Conservation (phyloP, 2,113 vertebrate species). For the Microcebus ravelobensis region DNA sequence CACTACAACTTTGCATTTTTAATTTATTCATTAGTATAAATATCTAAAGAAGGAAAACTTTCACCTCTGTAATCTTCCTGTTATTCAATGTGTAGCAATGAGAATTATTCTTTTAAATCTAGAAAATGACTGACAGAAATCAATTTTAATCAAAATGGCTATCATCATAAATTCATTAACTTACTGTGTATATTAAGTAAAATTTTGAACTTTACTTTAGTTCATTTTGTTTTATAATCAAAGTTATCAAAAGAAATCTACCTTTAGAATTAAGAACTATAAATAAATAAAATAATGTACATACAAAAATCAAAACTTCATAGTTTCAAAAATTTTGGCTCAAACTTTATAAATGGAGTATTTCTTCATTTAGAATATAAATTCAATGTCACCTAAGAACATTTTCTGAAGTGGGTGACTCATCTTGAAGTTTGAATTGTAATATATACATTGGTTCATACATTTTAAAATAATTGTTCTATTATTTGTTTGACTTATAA, state of each 20-base stretch:
- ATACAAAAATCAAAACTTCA: neutral
- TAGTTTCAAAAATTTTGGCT: neutral
- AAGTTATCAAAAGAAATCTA: neutral
- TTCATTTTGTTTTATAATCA: slow-evolving; percentile 35
- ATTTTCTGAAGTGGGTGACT: neutral
- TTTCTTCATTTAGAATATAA: neutral
- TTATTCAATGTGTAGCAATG: neutral
- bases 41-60: neutral
- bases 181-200: neutral
- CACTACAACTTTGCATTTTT: neutral
- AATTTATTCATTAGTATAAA: neutral
- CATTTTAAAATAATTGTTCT: neutral
- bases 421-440: slow-evolving; percentile 16
- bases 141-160: neutral
- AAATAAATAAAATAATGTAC: neutral
- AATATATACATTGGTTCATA: neutral
- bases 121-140: neutral
- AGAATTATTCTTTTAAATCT: neutral
- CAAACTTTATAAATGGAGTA: neutral
- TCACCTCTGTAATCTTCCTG: neutral
- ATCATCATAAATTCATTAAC: neutral
- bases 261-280: neutral
- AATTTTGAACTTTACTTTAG: neutral
- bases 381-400: neutral
- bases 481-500: slow-evolving; percentile 23